Conservation (phyloP, 2,888 invertebrate genomes). For the Chrysomela aeneicollis region DNA sequence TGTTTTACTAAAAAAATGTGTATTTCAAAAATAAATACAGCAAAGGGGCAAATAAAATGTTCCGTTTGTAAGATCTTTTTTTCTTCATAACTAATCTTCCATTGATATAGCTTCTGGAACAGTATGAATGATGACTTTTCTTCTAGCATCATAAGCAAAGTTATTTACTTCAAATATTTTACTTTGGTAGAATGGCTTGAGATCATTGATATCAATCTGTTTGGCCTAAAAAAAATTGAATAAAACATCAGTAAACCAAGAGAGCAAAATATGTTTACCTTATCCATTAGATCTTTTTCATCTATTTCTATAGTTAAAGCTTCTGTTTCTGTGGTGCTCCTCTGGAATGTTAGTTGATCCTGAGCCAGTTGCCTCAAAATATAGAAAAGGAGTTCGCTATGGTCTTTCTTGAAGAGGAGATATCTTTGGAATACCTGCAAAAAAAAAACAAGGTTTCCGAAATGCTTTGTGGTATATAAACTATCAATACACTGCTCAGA, state of each 20-base stretch:
- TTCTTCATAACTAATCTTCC: constrained; percentile 41
- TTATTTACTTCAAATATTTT: constrained; percentile 88
- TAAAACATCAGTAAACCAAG: too few relatives aligned
- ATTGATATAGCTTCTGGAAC: constrained; percentile 65
- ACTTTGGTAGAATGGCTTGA: constrained; percentile 91
- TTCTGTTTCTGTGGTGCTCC: constrained; percentile 71
- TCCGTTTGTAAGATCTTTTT: too few relatives aligned
- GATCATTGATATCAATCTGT: constrained; percentile 87
- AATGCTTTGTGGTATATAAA: too few relatives aligned
- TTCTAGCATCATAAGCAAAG: constrained; percentile 83
- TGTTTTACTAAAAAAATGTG: neutral
- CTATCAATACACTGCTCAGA: too few relatives aligned
- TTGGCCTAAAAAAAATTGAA: constrained; percentile 84
- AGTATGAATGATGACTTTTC: constrained; percentile 86
- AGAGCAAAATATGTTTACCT: too few relatives aligned
- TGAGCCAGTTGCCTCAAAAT: constrained; percentile 91
- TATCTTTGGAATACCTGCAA: constrained; percentile 92
- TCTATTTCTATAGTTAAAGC: constrained; percentile 78
- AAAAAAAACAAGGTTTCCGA: constrained; percentile 32
- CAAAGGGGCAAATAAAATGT: neutral
- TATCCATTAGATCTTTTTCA: constrained; percentile 83
- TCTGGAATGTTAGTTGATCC: constrained; percentile 88
- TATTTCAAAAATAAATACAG: neutral
- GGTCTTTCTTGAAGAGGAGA: constrained; percentile 92
- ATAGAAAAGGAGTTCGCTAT: constrained; percentile 94